Base-by-base conservation (phyloP, 2,113 vertebrate species). In the Limanda limanda region DNA sequence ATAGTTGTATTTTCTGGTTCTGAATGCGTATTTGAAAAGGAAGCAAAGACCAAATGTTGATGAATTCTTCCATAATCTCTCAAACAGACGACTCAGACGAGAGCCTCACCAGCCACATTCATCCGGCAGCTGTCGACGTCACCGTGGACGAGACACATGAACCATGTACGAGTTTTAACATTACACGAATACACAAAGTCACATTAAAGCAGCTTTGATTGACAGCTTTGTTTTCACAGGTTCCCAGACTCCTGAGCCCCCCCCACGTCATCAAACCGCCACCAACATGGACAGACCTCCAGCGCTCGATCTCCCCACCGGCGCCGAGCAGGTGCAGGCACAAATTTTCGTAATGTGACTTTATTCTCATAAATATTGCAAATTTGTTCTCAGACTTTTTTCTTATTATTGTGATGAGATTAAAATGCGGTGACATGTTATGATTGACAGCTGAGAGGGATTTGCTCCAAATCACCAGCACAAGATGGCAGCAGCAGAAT, bases 271-370 rank as follows among this genome's bases (percentile, higher is more conserved):
- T 37, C 68, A 27, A 52, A 66, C 27, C 5, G 1, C 13, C 51
- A 1, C 3, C 25, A 58, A 10, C 42, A 23, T 17, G 0, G 18
- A 52, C n/a, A 68, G 15, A 27, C 48, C 20, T 20, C 15, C 76
- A 75, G 51, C 12, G 7, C 72, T 87, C 4, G 78, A 83, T 63
- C 81, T 83, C 65, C 59, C 25, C 61, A 23, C 40, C n/a, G 40
- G 13, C 15, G 10, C 10, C 3, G 12, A 58, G 64, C 62, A 79
- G 74, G 79, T 80, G 67, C 35, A 4, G 10, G 18, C 42, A 13
- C 12, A 13, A 2, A n/a, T n/a, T n/a, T n/a, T n/a, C n/a, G n/a
- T n/a, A n/a, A n/a, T n/a, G n/a, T n/a, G n/a, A n/a, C n/a, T n/a
- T n/a, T n/a, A n/a, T n/a, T n/a, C n/a, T n/a, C n/a, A n/a, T n/a